Percentiles rank a stretch among this genome's conserved stretches.
Evolutionary conservation across 2,888 invertebrate species (phyloP).

Genomic region (Byasa hedistus): DNA sequence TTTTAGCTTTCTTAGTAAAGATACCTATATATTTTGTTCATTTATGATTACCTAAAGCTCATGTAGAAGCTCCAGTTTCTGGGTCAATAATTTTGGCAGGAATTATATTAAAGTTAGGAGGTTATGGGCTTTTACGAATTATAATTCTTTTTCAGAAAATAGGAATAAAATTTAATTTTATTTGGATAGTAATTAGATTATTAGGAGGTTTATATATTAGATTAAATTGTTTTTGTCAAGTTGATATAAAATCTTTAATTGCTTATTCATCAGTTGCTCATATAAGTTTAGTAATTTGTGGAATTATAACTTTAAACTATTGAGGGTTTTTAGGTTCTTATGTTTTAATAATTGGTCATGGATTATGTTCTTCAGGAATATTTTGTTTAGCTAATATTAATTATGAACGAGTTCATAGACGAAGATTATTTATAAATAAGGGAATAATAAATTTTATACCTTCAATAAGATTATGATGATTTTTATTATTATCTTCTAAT

Average conservation of each 20-base stretch:
- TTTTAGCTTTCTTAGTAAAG: slow-evolving; percentile 85
- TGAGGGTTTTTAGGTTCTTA: slow-evolving; percentile 69
- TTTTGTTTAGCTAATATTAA: slow-evolving; percentile 83
- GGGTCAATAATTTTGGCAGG: slow-evolving; percentile 86
- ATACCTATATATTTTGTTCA: slow-evolving; percentile 84
- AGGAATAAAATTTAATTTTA: slow-evolving; percentile 71
- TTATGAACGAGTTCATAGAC: slow-evolving; percentile 67
- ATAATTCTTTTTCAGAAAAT: slow-evolving; percentile 69
- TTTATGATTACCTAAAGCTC: slow-evolving; percentile 86
- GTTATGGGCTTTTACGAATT: slow-evolving; percentile 80
- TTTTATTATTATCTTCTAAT: no score
- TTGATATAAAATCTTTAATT: slow-evolving; percentile 86
- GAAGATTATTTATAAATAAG: no score
- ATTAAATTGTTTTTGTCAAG: slow-evolving; percentile 82
- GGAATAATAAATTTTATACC: no score
- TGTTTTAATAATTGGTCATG: slow-evolving; percentile 83
- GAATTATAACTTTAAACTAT: no score
- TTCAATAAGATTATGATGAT: no score
- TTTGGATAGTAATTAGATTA: slow-evolving; percentile 78
- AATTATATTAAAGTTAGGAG: slow-evolving; percentile 46
- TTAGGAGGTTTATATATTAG: slow-evolving; percentile 81
- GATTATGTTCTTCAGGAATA: slow-evolving; percentile 82
- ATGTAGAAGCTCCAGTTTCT: slow-evolving; percentile 86
- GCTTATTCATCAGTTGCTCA: slow-evolving; percentile 67
- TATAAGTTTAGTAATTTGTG: no score